phyloP scores from a whole-genome alignment of 2,888 invertebrate genomes.

The Pristionchus mayeri region DNA sequence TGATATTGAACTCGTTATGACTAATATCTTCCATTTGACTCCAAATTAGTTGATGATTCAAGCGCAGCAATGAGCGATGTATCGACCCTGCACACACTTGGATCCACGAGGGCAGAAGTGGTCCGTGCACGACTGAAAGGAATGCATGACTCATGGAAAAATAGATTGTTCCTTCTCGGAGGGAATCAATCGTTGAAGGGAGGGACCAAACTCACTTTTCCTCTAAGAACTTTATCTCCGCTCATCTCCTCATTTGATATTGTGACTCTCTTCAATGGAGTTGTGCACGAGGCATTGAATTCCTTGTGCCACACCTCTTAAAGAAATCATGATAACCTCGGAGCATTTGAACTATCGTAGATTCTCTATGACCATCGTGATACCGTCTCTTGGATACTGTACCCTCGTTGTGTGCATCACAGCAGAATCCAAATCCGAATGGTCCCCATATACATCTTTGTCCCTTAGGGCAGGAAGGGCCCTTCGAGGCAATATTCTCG shows the following conservation, averaged over 20 bases:
- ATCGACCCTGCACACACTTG: constrained; percentile 13
- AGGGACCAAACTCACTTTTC: constrained; percentile 42
- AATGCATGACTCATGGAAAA: neutral
- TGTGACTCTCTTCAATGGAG: neutral
- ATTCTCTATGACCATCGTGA: too few relatives aligned
- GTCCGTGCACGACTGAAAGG: constrained; percentile 35
- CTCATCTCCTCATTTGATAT: neutral
- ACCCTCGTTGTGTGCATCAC: constrained; percentile 40
- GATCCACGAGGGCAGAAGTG: constrained; percentile 29
- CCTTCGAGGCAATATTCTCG: neutral
- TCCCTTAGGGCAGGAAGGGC: neutral
- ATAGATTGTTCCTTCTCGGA: neutral
- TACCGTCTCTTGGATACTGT: too few relatives aligned
- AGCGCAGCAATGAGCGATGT: constrained; percentile 28
- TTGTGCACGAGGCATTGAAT: neutral
- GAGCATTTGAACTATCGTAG: too few relatives aligned
- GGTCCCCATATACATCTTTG: constrained; percentile 3
- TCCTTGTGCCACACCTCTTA: neutral
- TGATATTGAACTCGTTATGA: too few relatives aligned
- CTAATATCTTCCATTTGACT: too few relatives aligned
- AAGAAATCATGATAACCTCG: neutral
- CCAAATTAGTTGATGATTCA: too few relatives aligned
- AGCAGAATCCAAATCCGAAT: constrained; percentile 41
- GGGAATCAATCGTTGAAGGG: too few relatives aligned
- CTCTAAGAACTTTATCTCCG: neutral